Evolutionary conservation across 2,113 vertebrate genomes (phyloP), one percentile per base, ranked within the genome.

Genomic region (Atrichornis clamosus): DNA sequence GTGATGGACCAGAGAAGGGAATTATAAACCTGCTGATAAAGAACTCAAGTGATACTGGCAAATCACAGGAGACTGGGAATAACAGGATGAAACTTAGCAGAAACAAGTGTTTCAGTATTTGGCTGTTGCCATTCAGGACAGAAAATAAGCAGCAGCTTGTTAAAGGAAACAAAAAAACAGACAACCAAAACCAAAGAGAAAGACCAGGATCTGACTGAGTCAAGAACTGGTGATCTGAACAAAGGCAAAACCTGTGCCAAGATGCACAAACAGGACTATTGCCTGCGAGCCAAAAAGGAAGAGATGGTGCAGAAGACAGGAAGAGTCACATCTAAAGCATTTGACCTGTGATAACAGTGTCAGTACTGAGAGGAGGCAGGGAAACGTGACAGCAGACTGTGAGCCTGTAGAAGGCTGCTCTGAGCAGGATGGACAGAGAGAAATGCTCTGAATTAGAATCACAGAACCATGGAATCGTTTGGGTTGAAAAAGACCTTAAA

Each of bases 161-260:
- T 37, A 47, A 41, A 28, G 8, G 4, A 4, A 32, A n/a, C n/a
- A n/a, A 41, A 32, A 33, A 14, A 15, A 4, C 12, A 32, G 62
- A 32, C 41, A 15, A 13, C 5, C 12, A 28, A 39, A 60, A 13
- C 4, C 16, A 46, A 41, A n/a, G 46, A 19, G 4, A 60, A 23
- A 59, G 53, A 37, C 0, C 10, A 22, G 8, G 42, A 42, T 47
- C 72, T 88, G 60, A 33, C 10, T 4, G 24, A n/a, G n/a, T 72
- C 19, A 49, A 72, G 81, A 78, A 65, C 13, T 0, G 0, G 24
- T 11, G 17, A 78, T 3, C 9, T 0, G 0, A 88, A 72, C 68
- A 83, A 89, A 84, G 23, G 53, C 53, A 93, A 39, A 62, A 53
- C 2, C 26, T 13, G 15, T 37, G 58, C 88, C 81, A 82, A 88